Base-by-base conservation (phyloP, 2,888 invertebrate genomes). In the Drosophila vallismaia region DNA sequence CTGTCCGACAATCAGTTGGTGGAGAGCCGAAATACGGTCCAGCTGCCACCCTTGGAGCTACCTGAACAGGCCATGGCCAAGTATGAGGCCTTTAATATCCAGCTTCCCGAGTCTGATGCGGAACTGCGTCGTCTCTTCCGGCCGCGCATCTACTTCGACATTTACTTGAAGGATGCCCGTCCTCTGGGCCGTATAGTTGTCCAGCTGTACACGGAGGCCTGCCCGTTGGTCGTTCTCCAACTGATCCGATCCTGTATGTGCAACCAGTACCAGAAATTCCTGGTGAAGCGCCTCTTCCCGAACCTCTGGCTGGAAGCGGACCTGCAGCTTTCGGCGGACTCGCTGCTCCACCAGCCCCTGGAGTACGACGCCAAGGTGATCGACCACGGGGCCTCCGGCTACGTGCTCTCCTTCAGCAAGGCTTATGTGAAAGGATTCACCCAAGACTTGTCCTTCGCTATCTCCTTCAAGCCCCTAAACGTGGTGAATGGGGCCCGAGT, bases 381-480 rank as follows among this genome's bases (percentile, higher is more conserved):
- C 2, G 84, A 85, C 54, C 75, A 86, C 36, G 87, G 79, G 1
- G 46, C 44, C 1, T 51, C 36, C 24, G 54, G 48, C 9, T 44
- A 78, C 51, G 72, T 86, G 19, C 53, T 85, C 1, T 88, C 88
- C 9, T 85, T 88, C 26, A 66, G 71, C 45, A 88, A 78, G 38
- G 59, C 64, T 0, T 51, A 68, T 8, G 5, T 74, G 19, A 51
- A 72, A 2, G 87, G 88, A 4, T 79, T 88, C 31, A 6, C 26
- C 2, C 46, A 71, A 0, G 38, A 71, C 4, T 26, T 88, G 3
- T 50, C 68, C 9, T 89, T 89, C 19, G 74, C 86, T 36, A 67
- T 90, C n/a, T 89, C 89, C 4, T 90, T 89, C 48, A 86, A 80
- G 33, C 88, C 86, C 0, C 46, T 90, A 1, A 53, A 55, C 0